Evolutionary conservation across 2,113 vertebrate species (phyloP).

Genomic region (Pangasianodon gigas): DNA sequence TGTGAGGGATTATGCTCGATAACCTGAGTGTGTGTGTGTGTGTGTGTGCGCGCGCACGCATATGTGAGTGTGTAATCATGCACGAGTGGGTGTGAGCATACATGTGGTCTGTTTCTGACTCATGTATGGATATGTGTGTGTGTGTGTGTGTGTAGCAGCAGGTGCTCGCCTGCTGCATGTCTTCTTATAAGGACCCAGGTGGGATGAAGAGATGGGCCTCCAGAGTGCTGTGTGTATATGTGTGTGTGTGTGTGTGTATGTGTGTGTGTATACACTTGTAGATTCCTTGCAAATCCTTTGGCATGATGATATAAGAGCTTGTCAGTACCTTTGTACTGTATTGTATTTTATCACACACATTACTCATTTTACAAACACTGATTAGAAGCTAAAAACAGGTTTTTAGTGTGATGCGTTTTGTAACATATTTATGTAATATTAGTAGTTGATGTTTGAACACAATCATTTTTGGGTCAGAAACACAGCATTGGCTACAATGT

Average conservation of each 20-base stretch:
- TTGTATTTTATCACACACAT: neutral
- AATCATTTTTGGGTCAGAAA: neutral
- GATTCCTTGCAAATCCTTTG: neutral
- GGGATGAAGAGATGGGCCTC: conserved; percentile 10
- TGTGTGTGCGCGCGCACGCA: neutral
- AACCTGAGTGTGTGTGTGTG: neutral
- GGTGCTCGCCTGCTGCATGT: conserved; percentile 30
- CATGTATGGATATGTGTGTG: conserved; percentile 1
- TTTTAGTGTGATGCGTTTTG: neutral
- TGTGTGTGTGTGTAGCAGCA: conserved; percentile 26
- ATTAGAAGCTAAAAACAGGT: neutral
- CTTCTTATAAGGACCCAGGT: conserved; percentile 33
- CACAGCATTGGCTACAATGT: neutral
- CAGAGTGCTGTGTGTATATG: conserved; percentile 8
- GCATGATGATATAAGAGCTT: neutral
- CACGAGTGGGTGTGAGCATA: neutral
- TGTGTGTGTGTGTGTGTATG: conserved; percentile 21
- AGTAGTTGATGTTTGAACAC: neutral
- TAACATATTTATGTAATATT: neutral
- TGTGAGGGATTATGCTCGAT: conserved; percentile 25
- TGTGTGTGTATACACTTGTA: conserved; percentile 16
- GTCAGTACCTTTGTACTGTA: neutral
- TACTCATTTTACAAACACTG: neutral
- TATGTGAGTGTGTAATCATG: neutral
- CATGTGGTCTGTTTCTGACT: conserved; percentile 9